These are phyloP conservation scores for Sminthurides aquaticus DNA, from an alignment of 2,888 invertebrate species.

Conservation along the genomic window DNA sequence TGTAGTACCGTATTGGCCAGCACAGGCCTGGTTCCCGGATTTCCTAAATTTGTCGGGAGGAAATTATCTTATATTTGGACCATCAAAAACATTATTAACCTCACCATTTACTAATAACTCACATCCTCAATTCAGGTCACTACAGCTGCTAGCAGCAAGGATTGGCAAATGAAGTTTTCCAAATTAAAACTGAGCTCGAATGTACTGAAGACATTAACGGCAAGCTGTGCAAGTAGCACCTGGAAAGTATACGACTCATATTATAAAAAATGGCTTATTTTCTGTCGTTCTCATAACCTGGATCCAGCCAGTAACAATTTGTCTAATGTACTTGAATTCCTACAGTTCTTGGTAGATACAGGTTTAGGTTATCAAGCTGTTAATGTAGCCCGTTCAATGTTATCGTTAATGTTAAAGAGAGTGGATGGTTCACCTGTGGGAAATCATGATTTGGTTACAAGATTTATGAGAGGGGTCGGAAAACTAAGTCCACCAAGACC, in stretches of 20 bases:
- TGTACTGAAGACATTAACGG: background rate
- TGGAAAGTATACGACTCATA: slow-evolving; percentile 15
- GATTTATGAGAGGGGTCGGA: slow-evolving; percentile 17
- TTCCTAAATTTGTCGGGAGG: background rate
- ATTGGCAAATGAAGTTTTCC: background rate
- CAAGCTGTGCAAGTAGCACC: background rate
- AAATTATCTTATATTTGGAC: background rate
- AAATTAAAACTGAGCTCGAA: background rate
- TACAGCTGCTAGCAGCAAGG: background rate
- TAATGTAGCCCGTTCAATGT: slow-evolving; percentile 17
- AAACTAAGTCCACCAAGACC: slow-evolving; percentile 13
- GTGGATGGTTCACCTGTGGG: background rate
- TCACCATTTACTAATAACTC: background rate
- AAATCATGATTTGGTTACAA: slow-evolving; percentile 6
- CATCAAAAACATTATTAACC: background rate
- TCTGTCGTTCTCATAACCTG: background rate
- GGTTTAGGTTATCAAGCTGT: slow-evolving; percentile 12
- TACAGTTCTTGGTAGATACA: background rate
- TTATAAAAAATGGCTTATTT: slow-evolving; percentile 13
- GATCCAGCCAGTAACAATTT: background rate
- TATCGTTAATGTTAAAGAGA: slow-evolving; percentile 4
- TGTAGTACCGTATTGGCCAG: slow-evolving; percentile 19
- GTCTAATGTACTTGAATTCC: background rate
- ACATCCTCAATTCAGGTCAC: background rate
- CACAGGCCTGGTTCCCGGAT: slow-evolving; percentile 25